These are phyloP conservation scores for Trinorchestia longiramus DNA, from an alignment of 1,140 invertebrate genomes.

Conservation along the genomic window DNA sequence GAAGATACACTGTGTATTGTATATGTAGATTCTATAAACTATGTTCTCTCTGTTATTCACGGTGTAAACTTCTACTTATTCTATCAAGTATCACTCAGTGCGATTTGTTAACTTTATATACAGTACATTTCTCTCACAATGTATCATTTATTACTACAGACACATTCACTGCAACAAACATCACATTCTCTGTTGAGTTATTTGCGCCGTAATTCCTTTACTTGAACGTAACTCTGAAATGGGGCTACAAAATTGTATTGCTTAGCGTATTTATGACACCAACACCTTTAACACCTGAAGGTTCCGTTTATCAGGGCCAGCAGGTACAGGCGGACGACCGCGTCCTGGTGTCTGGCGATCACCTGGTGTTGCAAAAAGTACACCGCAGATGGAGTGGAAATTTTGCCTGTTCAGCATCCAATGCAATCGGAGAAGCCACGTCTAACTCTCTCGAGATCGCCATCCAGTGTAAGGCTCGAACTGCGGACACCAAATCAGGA, in stretches of 20 bases:
- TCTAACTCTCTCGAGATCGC: conserved; percentile 59
- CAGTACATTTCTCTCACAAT: no score
- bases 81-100: no score
- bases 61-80: no score
- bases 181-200: no score
- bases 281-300: neutral
- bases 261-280: neutral
- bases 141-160: no score
- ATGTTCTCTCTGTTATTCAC: no score
- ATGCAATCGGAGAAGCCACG: conserved; percentile 60
- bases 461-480: conserved; percentile 57
- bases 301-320: conserved; percentile 30
- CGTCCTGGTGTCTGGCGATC: conserved; percentile 61
- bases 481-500: neutral
- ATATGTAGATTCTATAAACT: no score
- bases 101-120: no score
- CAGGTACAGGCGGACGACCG: conserved; percentile 56
- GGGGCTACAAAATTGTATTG: neutral
- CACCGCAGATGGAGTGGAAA: conserved; percentile 60
- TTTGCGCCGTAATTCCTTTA: no score
- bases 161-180: no score
- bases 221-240: no score
- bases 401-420: conserved; percentile 62
- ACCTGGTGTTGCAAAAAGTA: conserved; percentile 62
- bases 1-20: no score